Evolutionary conservation across 2,113 vertebrate genomes (phyloP), one percentile per base, ranked within the genome.

Genomic region (Chloroceryle aenea): DNA sequence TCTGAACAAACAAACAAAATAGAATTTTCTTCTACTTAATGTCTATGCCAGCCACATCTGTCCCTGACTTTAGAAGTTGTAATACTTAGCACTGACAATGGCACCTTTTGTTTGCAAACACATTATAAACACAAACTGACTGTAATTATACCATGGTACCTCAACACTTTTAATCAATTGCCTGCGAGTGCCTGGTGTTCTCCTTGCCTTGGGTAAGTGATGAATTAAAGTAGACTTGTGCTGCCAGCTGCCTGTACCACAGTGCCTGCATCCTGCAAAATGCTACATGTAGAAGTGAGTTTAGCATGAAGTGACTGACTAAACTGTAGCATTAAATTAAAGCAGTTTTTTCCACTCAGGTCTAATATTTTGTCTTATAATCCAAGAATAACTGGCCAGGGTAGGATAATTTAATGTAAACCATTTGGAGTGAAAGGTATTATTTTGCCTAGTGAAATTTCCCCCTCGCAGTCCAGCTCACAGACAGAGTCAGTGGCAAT

Each of bases 371-470:
- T 82, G 23, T 32, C 75, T 71, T 76, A 48, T 48, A 75, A 79
- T 79, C 90, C 83, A 73, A 64, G 66, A 84, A 85, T 59, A 89
- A 77, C n/a, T 50, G 93, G 79, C 61, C 43, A 52, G 26, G 87
- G 34, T 58, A 87, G 52, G 72, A 66, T 14, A 52, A 61, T 78
- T 98, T 95, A 99, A 93, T 97, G 98, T 97, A 99, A 98, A 95
- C 99, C 98, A 81, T 99, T 99, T 27, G 98, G 98, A 81, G 99
- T 98, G 94, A 99, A 99, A 30, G 99, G 98, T 9, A 97, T 98
- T 88, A 99, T 98, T 97, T 98, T 98, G 94, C 98, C 98, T 32
- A 99, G 74, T 0, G 99, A 99, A 95, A 99, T 96, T 66, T 99
- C 99, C 26, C 98, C 98, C 36, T 99, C 98, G 1, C 98, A 98